Evolutionary conservation across 2,797 vertebrate species (phyloP).

Genomic region (Fringilla coelebs): DNA sequence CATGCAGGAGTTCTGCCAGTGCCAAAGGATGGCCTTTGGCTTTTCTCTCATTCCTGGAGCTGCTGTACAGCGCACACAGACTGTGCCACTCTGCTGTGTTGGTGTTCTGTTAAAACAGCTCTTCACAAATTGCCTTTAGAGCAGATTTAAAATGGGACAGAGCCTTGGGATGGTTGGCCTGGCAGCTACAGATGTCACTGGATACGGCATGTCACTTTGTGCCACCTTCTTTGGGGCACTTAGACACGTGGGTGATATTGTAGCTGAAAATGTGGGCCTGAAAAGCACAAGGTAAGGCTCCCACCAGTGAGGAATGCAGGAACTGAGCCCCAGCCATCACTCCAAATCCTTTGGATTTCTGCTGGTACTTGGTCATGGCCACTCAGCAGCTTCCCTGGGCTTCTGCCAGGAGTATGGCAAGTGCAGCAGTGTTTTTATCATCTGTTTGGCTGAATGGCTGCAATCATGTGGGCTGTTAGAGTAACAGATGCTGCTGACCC

Average conservation of each 20-base stretch:
- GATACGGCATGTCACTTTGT: neutral
- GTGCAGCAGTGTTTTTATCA: conserved; percentile 6
- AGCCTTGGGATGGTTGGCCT: neutral
- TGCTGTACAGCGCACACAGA: neutral
- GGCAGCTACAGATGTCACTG: neutral
- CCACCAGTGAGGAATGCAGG: neutral
- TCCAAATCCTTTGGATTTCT: neutral
- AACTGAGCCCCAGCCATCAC: neutral
- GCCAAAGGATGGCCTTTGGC: neutral
- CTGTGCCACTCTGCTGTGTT: neutral
- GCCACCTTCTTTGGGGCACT: neutral
- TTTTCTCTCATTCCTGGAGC: neutral
- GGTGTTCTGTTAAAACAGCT: neutral
- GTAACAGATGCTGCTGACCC: conserved; percentile 43
- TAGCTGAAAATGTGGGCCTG: neutral
- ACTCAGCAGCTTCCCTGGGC: neutral
- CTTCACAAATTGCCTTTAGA: neutral
- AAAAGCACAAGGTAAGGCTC: neutral
- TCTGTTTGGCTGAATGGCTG: conserved; percentile 36
- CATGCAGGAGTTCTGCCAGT: neutral
- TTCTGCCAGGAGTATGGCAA: conserved; percentile 31
- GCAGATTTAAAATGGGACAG: neutral
- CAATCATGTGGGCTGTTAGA: conserved; percentile 32
- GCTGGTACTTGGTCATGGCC: neutral
- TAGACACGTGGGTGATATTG: neutral